Evolutionary conservation across 2,888 invertebrate species (phyloP).

Genomic region (Dastarcus helophoroides): DNA sequence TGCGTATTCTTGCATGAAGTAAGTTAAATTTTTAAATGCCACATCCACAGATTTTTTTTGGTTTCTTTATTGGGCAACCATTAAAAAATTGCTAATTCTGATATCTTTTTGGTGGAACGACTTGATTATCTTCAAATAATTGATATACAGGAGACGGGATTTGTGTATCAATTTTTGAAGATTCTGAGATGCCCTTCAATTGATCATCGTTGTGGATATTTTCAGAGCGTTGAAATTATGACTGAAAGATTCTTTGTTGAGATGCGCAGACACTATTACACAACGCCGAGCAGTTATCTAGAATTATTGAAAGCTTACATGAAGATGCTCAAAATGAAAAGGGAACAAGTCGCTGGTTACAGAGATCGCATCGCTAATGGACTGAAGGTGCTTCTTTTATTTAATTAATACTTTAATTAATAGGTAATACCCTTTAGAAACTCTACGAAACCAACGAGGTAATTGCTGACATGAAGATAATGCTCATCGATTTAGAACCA

Average conservation of each 20-base stretch:
- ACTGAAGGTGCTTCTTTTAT: slow-evolving; percentile 41
- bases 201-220: too few species aligned
- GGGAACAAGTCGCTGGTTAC: slow-evolving; percentile 53
- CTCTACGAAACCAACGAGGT: slow-evolving; percentile 68
- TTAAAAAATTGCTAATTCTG: too few species aligned
- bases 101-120: too few species aligned
- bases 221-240: slow-evolving; percentile 66
- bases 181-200: too few species aligned
- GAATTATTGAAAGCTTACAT: slow-evolving; percentile 74
- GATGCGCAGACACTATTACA: slow-evolving; percentile 77
- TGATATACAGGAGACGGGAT: too few species aligned
- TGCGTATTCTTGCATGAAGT: slow-evolving; percentile 65
- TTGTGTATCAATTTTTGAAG: too few species aligned
- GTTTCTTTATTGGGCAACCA: too few species aligned
- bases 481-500: slow-evolving; percentile 71
- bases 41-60: too few species aligned
- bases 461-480: slow-evolving; percentile 76
- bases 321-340: slow-evolving; percentile 54
- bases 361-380: slow-evolving; percentile 66
- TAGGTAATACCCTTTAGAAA: slow-evolving; percentile 50
- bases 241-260: slow-evolving; percentile 67
- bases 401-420: too few species aligned
- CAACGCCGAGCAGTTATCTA: slow-evolving; percentile 84
- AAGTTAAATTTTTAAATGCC: too few species aligned
- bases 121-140: too few species aligned